Evolutionary conservation across 2,113 vertebrate genomes (phyloP), one percentile per base, ranked within the genome.

Genomic region (Channa maculata): DNA sequence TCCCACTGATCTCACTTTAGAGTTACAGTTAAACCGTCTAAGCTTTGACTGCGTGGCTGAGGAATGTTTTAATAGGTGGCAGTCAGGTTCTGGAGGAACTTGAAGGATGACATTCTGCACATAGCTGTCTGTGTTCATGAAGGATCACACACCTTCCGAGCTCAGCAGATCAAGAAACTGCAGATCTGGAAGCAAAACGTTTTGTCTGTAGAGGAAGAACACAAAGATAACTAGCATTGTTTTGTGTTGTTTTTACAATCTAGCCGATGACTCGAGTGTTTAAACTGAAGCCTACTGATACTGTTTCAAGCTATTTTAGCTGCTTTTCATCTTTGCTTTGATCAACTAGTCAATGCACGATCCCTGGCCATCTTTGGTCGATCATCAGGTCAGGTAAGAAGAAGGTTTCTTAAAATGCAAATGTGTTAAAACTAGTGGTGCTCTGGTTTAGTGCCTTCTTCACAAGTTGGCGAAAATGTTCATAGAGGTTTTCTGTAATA

Each of bases 31-130:
- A 10, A 75, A 70, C 14, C 71, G 63, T 24, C 8, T 53, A 5
- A 24, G 24, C 24, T 24, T 24, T 24, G 36, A 60, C 33, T 68
- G 14, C 46, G 53, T 15, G 8, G 24, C 48, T 15, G 45, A 80
- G 67, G 77, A 88, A 83, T 82, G 83, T 84, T 88, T 86, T 74
- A 8, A 87, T 73, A 69, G 79, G 49, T 73, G 77, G 44, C 61
- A n/a, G 38, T 70, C 36, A 37, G 62, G 48, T 81, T 90, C 59
- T 77, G 75, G 77, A 67, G 57, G 50, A 90, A 93, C 91, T 65
- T 10, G 92, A 73, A 63, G 3, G 83, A 71, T 89, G 43, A 63
- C 91, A 93, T 93, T 92, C 85, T 91, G 79, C 0, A 84, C 86
- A 91, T 91, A 84, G 68, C 69, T 65, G 45, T 59, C 39, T 65